A percentile compares a stretch with the other conserved stretches of the same genome.
phyloP scores from a whole-genome alignment of 2,113 vertebrate genomes.

The Heterocephalus glaber region DNA sequence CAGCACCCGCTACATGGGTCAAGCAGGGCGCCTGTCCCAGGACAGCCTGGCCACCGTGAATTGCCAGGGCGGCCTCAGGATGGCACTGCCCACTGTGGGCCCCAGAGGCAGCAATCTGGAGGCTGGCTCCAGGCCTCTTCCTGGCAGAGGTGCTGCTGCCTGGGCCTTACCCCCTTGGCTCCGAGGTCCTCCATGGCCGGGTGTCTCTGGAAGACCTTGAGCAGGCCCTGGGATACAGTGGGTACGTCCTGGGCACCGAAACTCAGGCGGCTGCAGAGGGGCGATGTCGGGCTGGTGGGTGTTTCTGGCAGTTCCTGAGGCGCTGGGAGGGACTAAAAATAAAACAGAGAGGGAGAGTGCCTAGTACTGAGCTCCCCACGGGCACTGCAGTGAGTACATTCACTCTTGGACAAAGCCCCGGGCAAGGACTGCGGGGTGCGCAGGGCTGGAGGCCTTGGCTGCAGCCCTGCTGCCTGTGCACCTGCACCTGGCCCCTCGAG shows the following conservation, averaged over 20 bases:
- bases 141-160: background rate
- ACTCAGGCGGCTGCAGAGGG: slow-evolving; percentile 69
- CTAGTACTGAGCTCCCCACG: background rate
- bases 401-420: background rate
- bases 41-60: background rate
- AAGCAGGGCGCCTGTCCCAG: background rate
- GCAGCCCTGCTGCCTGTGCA: background rate
- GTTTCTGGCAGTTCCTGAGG: slow-evolving; percentile 78
- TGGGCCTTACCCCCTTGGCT: slow-evolving; percentile 88
- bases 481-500: background rate
- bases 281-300: slow-evolving; percentile 73
- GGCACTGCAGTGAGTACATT: background rate
- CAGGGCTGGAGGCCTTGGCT: background rate
- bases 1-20: rapidly evolving
- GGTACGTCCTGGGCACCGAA: slow-evolving; percentile 87
- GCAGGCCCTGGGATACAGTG: slow-evolving; percentile 92
- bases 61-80: background rate
- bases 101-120: background rate
- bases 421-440: background rate
- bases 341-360: background rate
- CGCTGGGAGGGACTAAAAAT: slow-evolving; percentile 47
- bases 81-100: background rate
- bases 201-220: slow-evolving; percentile 92
- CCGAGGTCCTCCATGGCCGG: slow-evolving; percentile 88
- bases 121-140: no score